Evolutionary conservation across 2,888 invertebrate species (phyloP).

Genomic region (Fragum whitleyi): DNA sequence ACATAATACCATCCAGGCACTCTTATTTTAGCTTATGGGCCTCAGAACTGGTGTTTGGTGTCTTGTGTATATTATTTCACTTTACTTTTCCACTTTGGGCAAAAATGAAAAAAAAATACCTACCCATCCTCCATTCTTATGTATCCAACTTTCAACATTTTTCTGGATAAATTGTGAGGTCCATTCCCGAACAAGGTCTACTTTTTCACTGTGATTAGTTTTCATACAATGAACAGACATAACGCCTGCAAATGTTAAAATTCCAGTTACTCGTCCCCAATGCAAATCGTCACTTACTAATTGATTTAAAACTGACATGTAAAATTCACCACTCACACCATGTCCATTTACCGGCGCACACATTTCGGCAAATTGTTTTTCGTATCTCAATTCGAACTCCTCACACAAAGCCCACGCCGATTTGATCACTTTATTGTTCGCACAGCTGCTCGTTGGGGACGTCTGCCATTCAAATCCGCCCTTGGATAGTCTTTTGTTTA

Average conservation of each 20-base stretch:
- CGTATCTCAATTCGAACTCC: conserved; percentile 81
- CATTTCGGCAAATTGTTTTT: conserved; percentile 79
- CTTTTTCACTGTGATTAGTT: conserved; percentile 77
- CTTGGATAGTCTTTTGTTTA: conserved; percentile 76
- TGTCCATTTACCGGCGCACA: conserved; percentile 26
- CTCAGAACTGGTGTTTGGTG: no score
- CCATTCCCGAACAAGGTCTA: conserved; percentile 83
- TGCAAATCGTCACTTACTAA: conserved; percentile 84
- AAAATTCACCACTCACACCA: conserved; percentile 77
- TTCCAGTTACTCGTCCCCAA: conserved; percentile 84
- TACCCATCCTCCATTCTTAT: conserved; percentile 84
- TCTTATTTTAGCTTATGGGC: no score
- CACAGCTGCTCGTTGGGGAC: conserved; percentile 79
- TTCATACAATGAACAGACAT: conserved; percentile 81
- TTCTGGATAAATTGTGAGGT: conserved; percentile 81
- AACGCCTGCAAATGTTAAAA: conserved; percentile 84
- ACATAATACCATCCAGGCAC: no score
- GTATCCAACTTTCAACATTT: conserved; percentile 83
- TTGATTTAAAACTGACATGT: conserved; percentile 83
- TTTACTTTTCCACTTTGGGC: no score
- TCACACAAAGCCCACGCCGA: conserved; percentile 77
- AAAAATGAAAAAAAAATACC: conserved; percentile 57
- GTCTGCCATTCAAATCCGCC: conserved; percentile 87
- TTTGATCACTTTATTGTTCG: conserved; percentile 64
- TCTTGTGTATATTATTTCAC: no score